A percentile compares a stretch with the other conserved stretches of the same genome.
phyloP scores from a whole-genome alignment of 2,797 vertebrate genomes.

The Acrossocheilus wenchowensis region DNA sequence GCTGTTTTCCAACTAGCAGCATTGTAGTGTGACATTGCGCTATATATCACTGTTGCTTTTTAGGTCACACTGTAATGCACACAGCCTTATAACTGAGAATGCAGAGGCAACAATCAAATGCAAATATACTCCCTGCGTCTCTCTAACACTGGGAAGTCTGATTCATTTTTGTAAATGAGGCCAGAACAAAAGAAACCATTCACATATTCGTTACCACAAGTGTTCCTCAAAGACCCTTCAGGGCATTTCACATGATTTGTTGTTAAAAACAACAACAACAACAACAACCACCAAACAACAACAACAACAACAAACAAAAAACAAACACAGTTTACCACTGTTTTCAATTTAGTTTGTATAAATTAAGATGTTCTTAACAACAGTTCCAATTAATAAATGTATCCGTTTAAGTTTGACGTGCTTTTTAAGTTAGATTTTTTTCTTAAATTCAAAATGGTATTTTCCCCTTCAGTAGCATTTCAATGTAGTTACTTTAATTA shows the following conservation, averaged over 20 bases:
- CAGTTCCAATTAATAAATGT: neutral
- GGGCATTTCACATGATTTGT: neutral
- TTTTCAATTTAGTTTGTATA: neutral
- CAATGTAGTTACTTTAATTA: no score
- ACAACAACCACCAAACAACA: neutral
- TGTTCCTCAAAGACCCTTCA: neutral
- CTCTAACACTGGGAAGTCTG: neutral
- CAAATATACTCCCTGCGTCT: neutral
- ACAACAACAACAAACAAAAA: neutral
- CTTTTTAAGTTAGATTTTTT: neutral
- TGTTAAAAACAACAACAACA: neutral
- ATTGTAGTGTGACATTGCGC: neutral
- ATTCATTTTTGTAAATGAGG: conserved; percentile 1
- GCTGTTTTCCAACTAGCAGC: neutral
- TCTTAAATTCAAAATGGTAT: neutral
- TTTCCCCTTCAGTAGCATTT: neutral
- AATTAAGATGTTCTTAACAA: neutral
- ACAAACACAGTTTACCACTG: neutral
- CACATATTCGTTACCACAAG: neutral
- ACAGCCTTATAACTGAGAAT: neutral
- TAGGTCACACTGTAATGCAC: neutral
- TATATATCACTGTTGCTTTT: neutral
- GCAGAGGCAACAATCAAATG: neutral
- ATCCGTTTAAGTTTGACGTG: neutral
- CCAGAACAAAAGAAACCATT: neutral